These are phyloP conservation scores for Bemisia tabaci DNA, from an alignment of 1,140 invertebrate species.

Conservation along the genomic window DNA sequence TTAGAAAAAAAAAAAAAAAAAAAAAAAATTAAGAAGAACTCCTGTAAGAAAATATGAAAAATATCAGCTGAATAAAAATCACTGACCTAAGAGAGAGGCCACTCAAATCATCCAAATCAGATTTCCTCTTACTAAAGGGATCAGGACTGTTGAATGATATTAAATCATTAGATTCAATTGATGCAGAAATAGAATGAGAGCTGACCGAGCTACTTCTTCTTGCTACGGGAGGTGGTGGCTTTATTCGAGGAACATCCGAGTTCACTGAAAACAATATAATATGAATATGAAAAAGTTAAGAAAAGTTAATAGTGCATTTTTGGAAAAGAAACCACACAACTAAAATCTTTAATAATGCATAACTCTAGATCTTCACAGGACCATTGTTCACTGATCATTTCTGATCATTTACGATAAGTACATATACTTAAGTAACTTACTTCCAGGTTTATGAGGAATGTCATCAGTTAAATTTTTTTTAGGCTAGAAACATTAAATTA, in stretches of 20 bases:
- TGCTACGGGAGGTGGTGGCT: constrained; percentile 19
- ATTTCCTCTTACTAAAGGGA: constrained; percentile 5
- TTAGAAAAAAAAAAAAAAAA: no score
- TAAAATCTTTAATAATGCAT: not conserved
- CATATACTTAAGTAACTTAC: no score
- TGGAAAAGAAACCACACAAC: not conserved
- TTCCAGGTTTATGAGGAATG: not conserved
- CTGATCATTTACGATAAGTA: not conserved
- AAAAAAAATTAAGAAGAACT: no score
- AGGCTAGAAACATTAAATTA: not conserved
- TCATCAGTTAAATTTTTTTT: not conserved
- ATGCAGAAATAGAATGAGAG: constrained; percentile 8
- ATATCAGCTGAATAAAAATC: no score
- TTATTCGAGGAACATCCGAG: constrained; percentile 16
- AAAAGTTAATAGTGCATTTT: not conserved
- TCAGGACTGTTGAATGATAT: constrained; percentile 21
- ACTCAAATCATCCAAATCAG: constrained; percentile 9
- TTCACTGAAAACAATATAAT: constrained; percentile 13
- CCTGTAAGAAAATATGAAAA: no score
- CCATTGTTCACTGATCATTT: not conserved
- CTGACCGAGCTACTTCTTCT: constrained; percentile 16
- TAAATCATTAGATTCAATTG: constrained; percentile 16
- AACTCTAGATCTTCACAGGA: no score
- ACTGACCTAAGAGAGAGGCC: constrained; percentile 7
- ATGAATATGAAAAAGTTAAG: not conserved